A percentile compares a stretch with the other conserved stretches of the same genome.
Evolutionary conservation across 1,140 invertebrate genomes (phyloP).

Genomic region (Pararge aegeria): DNA sequence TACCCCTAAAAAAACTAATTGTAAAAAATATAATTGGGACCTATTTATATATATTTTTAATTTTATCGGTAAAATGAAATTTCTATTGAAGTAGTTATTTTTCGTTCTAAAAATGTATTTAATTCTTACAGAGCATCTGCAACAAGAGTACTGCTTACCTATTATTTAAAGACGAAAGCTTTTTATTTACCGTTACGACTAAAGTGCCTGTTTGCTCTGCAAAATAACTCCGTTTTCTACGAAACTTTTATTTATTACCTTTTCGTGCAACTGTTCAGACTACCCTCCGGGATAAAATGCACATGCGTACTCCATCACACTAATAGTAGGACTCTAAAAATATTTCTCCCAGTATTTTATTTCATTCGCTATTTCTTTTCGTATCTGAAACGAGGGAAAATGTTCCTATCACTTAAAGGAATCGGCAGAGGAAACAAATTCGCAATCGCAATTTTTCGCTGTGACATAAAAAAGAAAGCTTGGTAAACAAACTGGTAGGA

Average conservation of each 20-base stretch:
- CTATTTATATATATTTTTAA: no score
- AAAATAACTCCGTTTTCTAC: conserved; percentile 1
- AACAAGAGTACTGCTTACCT: no score
- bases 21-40: no score
- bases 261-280: conserved; percentile 43
- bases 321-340: conserved; percentile 32
- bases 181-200: not conserved
- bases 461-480: not conserved
- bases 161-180: not conserved
- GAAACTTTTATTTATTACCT: conserved; percentile 46
- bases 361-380: conserved; percentile 37
- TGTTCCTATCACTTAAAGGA: conserved; percentile 37
- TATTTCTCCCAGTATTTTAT: conserved; percentile 34
- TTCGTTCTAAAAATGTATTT: no score
- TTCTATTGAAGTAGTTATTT: no score
- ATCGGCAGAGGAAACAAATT: conserved; percentile 1
- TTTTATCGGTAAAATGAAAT: no score
- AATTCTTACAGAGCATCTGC: no score
- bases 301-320: conserved; percentile 59
- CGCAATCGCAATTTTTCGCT: conserved; percentile 34
- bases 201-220: conserved; percentile 1
- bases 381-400: conserved; percentile 67
- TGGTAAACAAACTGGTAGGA: not conserved
- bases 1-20: no score
- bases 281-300: conserved; percentile 44